phyloP scores from a whole-genome alignment of 2,797 vertebrate genomes.

The Morus bassanus region DNA sequence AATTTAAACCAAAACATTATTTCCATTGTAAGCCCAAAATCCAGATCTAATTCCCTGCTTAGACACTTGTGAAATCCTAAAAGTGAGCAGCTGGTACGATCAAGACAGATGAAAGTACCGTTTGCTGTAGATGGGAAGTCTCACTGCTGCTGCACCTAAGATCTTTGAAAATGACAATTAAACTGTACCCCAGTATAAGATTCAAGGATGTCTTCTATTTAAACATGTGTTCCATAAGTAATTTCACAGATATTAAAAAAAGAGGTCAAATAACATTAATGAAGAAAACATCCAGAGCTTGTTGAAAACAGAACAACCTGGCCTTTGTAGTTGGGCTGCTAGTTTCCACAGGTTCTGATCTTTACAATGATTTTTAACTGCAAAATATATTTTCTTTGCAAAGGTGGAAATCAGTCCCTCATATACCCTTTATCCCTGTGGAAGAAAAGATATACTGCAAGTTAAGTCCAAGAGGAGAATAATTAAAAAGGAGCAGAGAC shows the following conservation, averaged over 20 bases:
- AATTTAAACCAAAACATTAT: background rate
- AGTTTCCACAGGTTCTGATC: background rate
- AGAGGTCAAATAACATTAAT: background rate
- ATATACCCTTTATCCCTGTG: background rate
- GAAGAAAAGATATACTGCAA: background rate
- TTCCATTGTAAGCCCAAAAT: background rate
- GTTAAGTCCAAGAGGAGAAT: background rate
- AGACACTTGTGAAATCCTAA: background rate
- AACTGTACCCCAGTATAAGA: background rate
- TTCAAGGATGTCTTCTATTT: background rate
- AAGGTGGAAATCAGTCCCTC: background rate
- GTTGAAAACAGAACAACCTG: background rate
- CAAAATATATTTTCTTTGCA: background rate
- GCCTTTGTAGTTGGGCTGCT: background rate
- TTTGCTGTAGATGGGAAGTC: background rate
- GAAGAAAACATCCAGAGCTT: background rate
- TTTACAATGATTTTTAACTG: background rate
- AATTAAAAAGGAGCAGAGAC: background rate
- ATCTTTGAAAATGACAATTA: background rate
- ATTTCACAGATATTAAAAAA: background rate
- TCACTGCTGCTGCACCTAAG: background rate
- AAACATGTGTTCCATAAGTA: background rate
- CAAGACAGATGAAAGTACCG: background rate
- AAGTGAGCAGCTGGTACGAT: background rate
- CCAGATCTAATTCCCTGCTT: background rate